These are phyloP conservation scores for Parnassius apollo DNA, from an alignment of 2,888 invertebrate species.

Conservation along the genomic window DNA sequence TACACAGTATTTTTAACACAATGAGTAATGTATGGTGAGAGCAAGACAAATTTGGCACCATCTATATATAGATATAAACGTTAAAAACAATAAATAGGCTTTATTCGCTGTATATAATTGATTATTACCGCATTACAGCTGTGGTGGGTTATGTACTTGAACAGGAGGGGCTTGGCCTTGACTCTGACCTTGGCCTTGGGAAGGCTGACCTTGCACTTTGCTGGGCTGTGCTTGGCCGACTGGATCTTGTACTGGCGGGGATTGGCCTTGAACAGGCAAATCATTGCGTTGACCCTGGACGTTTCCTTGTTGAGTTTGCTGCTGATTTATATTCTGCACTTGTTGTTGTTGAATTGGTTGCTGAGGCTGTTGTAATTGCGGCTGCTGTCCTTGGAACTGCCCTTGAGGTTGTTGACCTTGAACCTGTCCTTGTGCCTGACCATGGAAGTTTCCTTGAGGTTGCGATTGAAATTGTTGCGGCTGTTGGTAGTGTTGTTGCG, in stretches of 20 bases:
- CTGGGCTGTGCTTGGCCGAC: conserved; percentile 23
- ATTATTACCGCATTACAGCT: neutral
- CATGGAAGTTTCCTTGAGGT: conserved; percentile 25
- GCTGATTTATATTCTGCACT: conserved; percentile 30
- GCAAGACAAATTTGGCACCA: conserved; percentile 29
- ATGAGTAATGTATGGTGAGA: conserved; percentile 18
- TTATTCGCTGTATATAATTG: neutral
- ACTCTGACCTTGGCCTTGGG: conserved; percentile 25
- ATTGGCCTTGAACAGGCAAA: conserved; percentile 27
- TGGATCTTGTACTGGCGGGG: conserved; percentile 29
- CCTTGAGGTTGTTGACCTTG: conserved; percentile 24
- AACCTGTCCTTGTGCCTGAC: conserved; percentile 26
- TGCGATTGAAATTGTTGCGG: conserved; percentile 22
- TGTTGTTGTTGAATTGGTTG: conserved; percentile 33
- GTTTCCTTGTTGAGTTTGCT: conserved; percentile 24
- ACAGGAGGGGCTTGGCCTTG: conserved; percentile 24
- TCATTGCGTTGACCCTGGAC: conserved; percentile 26
- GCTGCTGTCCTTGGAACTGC: neutral
- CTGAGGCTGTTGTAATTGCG: conserved; percentile 10
- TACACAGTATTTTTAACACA: conserved; percentile 9
- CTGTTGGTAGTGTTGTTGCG: conserved; percentile 30
- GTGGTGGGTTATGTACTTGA: conserved; percentile 10
- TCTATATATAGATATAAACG: conserved; percentile 8
- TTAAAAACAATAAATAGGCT: neutral
- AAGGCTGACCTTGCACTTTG: conserved; percentile 9